A percentile compares a stretch with the other conserved stretches of the same genome.
These are phyloP conservation scores for Ptilonorhynchus violaceus DNA, from an alignment of 2,113 vertebrate species.

Conservation along the genomic window DNA sequence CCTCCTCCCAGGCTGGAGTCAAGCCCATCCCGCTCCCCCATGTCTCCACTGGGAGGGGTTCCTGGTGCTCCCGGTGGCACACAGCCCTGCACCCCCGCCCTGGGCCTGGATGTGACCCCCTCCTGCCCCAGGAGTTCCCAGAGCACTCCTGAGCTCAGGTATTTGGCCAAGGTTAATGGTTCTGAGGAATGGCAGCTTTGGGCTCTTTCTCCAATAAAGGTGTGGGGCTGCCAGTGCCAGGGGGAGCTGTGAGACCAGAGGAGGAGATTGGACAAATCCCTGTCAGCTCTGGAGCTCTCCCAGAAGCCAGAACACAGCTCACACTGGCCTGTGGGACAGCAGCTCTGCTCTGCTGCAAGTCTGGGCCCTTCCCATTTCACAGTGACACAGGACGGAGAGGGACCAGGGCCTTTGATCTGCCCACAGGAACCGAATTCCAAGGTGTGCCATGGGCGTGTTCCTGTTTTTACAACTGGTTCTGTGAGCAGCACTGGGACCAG, in stretches of 20 bases:
- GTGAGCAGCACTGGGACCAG: neutral
- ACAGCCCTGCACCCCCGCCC: neutral
- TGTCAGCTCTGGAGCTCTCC: neutral
- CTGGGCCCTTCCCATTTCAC: neutral
- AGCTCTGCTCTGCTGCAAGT: neutral
- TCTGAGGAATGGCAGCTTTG: neutral
- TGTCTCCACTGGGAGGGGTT: neutral
- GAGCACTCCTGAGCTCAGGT: too few species aligned
- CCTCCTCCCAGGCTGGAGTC: neutral
- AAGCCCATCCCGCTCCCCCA: neutral
- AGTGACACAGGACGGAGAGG: neutral
- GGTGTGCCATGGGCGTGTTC: neutral
- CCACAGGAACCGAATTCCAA: neutral
- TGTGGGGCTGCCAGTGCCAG: neutral
- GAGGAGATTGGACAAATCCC: neutral
- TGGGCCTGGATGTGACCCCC: neutral
- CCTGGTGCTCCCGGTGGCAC: neutral
- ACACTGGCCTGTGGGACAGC: neutral
- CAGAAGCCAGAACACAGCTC: neutral
- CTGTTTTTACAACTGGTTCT: neutral
- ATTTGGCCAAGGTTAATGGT: neutral
- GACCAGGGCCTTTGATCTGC: neutral
- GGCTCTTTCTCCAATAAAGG: neutral
- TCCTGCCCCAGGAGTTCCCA: neutral
- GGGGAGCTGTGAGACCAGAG: neutral